Evolutionary conservation across 1,140 invertebrate genomes (phyloP).

Genomic region (roundworm (Caenorhabditis elegans)): WBcel235 BX284605.5:6767501-6768000

Average conservation of each 20-base stretch:
- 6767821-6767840: background rate
- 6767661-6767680: background rate
- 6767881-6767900: background rate
- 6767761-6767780: background rate
- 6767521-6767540: slow-evolving; percentile 44
- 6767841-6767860: slow-evolving; percentile 1
- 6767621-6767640: background rate
- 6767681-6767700: slow-evolving; percentile 24
- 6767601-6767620: background rate
- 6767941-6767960: too few relatives aligned
- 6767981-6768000: too few relatives aligned
- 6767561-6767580: slow-evolving; percentile 25
- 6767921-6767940: too few relatives aligned
- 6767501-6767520: slow-evolving; percentile 46
- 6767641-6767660: background rate
- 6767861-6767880: background rate
- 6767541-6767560: slow-evolving; percentile 36
- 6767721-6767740: slow-evolving; percentile 5
- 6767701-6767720: slow-evolving; percentile 8
- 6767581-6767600: slow-evolving; percentile 27
- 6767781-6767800: slow-evolving; percentile 13
- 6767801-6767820: slow-evolving; percentile 11
- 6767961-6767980: too few relatives aligned
- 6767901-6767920: background rate
- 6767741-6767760: background rate